phyloP scores from a whole-genome alignment of 2,797 vertebrate species.

The Sebastes kiyomatsui region DNA sequence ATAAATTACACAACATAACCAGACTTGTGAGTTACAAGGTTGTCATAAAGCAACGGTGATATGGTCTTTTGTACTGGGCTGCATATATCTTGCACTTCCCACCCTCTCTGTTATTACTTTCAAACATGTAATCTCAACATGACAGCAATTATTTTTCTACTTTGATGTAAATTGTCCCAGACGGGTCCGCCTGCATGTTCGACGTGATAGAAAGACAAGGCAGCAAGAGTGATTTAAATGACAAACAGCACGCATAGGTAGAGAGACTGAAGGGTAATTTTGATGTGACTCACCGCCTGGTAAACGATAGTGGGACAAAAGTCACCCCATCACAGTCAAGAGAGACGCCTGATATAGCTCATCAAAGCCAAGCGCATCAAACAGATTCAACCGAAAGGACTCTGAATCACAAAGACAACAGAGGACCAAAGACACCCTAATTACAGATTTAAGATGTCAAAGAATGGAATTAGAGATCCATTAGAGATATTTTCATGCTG shows the following conservation, averaged over 20 bases:
- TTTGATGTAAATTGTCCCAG: slow-evolving; percentile 27
- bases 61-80: neutral
- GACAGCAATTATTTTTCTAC: slow-evolving; percentile 2
- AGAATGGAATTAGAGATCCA: neutral
- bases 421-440: slow-evolving; percentile 32
- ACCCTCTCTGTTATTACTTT: neutral
- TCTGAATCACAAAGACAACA: neutral
- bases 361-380: slow-evolving; percentile 39
- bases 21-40: neutral
- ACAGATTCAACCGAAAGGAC: slow-evolving; percentile 16
- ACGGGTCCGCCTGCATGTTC: neutral
- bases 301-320: slow-evolving; percentile 14
- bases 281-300: slow-evolving; percentile 2
- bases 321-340: neutral
- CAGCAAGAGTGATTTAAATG: neutral
- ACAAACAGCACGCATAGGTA: neutral
- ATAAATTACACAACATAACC: neutral
- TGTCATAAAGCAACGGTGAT: neutral
- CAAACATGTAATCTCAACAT: neutral
- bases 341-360: slow-evolving; percentile 2
- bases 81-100: neutral
- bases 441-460: slow-evolving; percentile 20
- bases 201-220: neutral
- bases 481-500: neutral
- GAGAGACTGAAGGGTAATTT: neutral